These are phyloP conservation scores for Microchrysa polita DNA, from an alignment of 2,888 invertebrate species.

Conservation along the genomic window DNA sequence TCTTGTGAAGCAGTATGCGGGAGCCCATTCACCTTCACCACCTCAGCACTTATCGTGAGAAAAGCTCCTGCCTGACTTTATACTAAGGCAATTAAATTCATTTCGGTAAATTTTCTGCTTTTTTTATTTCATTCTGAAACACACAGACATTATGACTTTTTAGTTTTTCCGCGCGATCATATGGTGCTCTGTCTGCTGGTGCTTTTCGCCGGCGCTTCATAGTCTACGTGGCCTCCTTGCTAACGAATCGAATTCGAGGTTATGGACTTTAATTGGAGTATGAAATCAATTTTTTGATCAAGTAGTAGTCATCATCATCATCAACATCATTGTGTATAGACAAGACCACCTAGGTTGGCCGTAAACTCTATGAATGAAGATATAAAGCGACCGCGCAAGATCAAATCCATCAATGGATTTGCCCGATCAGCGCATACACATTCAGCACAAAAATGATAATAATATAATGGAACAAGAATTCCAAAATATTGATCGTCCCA, in stretches of 20 bases:
- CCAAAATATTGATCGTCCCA: constrained; percentile 35
- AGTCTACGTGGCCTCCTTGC: neutral
- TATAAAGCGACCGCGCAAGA: constrained; percentile 11
- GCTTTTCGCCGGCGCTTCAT: neutral
- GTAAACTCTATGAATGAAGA: neutral
- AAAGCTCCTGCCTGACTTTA: constrained; percentile 36
- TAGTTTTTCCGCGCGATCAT: neutral
- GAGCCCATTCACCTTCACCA: constrained; percentile 43
- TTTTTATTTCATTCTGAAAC: constrained; percentile 39
- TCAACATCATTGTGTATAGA: too few relatives aligned
- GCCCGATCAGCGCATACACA: neutral
- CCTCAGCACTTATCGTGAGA: constrained; percentile 42
- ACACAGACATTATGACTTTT: constrained; percentile 32
- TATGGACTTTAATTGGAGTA: constrained; percentile 44
- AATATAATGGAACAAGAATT: constrained; percentile 24
- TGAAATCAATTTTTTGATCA: constrained; percentile 45
- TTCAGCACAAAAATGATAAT: neutral
- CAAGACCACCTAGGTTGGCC: constrained; percentile 38
- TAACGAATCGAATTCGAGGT: constrained; percentile 23
- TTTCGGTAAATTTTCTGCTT: constrained; percentile 46
- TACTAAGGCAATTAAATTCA: constrained; percentile 39
- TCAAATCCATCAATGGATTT: constrained; percentile 22
- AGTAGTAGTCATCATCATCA: constrained; percentile 36
- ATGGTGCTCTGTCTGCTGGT: neutral
- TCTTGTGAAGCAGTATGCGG: constrained; percentile 38